These are phyloP conservation scores for Drosophila prosaltans DNA, from an alignment of 1,140 invertebrate species.

Conservation along the genomic window DNA sequence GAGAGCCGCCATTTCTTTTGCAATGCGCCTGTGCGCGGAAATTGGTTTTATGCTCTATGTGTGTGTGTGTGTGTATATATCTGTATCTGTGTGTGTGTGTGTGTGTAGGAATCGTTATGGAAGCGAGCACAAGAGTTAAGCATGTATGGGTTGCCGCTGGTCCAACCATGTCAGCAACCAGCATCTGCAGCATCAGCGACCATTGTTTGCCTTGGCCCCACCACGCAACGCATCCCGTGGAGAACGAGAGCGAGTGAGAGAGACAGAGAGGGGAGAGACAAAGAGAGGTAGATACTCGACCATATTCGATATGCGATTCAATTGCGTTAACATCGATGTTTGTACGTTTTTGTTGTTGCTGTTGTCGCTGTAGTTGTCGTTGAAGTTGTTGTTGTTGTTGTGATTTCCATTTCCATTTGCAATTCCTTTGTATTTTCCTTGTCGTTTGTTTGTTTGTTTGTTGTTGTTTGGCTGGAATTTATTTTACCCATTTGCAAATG, in stretches of 20 bases:
- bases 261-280: slow-evolving; percentile 17
- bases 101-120: slow-evolving; percentile 45
- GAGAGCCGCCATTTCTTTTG: slow-evolving; percentile 69
- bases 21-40: slow-evolving; percentile 74
- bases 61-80: slow-evolving; percentile 23
- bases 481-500: slow-evolving; percentile 61
- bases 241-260: not conserved
- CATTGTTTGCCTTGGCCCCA: slow-evolving; percentile 71
- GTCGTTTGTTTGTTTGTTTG: slow-evolving; percentile 49
- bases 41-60: slow-evolving; percentile 18
- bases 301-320: slow-evolving; percentile 62
- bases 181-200: slow-evolving; percentile 51
- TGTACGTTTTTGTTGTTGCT: slow-evolving; percentile 11
- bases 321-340: slow-evolving; percentile 39
- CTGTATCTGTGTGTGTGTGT: slow-evolving; percentile 33
- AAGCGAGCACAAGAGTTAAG: slow-evolving; percentile 50
- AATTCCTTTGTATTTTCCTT: slow-evolving; percentile 64
- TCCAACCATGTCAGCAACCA: slow-evolving; percentile 63
- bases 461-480: slow-evolving; percentile 54
- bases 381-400: slow-evolving; percentile 36
- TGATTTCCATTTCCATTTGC: slow-evolving; percentile 66
- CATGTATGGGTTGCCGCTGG: slow-evolving; percentile 54
- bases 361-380: slow-evolving; percentile 15
- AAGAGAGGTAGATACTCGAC: slow-evolving; percentile 29
- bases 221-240: slow-evolving; percentile 43